phyloP scores from a whole-genome alignment of 2,888 invertebrate species.

The Coremacera marginata region DNA sequence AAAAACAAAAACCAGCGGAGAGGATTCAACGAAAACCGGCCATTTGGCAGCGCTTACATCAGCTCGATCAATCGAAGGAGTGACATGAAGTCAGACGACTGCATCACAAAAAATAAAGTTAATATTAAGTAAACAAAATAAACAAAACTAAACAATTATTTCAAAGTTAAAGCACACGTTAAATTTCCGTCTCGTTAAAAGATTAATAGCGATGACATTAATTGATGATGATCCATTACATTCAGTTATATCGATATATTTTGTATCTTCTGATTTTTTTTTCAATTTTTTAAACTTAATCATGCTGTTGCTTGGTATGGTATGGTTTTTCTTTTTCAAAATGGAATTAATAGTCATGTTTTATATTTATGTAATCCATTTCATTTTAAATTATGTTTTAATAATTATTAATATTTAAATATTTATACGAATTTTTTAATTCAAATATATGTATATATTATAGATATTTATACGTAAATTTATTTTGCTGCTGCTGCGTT shows the following conservation, averaged over 20 bases:
- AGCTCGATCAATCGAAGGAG: background rate
- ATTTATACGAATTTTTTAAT: slow-evolving; percentile 37
- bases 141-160: slow-evolving; percentile 12
- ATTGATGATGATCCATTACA: slow-evolving; percentile 6
- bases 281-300: slow-evolving; percentile 5
- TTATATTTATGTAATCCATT: slow-evolving; percentile 27
- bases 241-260: slow-evolving; percentile 6
- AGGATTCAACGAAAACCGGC: background rate
- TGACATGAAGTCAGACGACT: background rate
- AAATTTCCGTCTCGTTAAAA: slow-evolving; percentile 11
- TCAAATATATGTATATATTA: slow-evolving; percentile 29
- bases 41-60: background rate
- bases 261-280: background rate
- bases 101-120: slow-evolving; percentile 20
- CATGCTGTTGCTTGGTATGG: background rate
- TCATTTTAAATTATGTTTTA: slow-evolving; percentile 32
- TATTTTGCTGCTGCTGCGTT: slow-evolving; percentile 22
- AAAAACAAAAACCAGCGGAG: background rate
- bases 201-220: background rate
- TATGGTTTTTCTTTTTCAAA: slow-evolving; percentile 12
- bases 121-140: slow-evolving; percentile 6
- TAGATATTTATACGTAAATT: slow-evolving; percentile 31
- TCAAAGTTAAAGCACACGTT: slow-evolving; percentile 32
- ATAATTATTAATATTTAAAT: slow-evolving; percentile 29
- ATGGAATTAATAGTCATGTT: slow-evolving; percentile 27